Conservation (phyloP, 2,113 vertebrate species). For the Asarcornis scutulata region DNA sequence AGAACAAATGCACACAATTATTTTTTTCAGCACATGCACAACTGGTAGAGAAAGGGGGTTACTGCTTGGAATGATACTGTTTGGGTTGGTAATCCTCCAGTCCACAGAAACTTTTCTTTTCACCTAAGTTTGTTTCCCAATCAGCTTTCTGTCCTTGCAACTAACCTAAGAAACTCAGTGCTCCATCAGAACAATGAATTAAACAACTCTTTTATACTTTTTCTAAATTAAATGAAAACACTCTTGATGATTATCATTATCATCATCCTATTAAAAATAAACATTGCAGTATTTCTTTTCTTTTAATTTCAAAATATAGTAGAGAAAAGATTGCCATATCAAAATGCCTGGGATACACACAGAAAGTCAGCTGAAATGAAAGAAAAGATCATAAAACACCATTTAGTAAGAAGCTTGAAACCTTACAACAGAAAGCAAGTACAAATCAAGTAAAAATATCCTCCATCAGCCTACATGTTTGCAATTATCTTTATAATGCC, state of each 20-base stretch:
- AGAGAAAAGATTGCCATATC: background rate
- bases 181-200: background rate
- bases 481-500: background rate
- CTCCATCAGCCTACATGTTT: background rate
- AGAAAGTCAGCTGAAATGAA: background rate
- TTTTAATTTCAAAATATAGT: background rate
- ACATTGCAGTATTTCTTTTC: background rate
- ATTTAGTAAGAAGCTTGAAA: background rate
- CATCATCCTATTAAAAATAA: background rate
- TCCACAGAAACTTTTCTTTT: background rate
- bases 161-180: background rate
- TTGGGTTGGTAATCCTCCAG: background rate
- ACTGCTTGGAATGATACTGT: background rate
- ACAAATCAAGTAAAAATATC: background rate
- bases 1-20: background rate
- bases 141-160: background rate
- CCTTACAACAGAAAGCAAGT: background rate
- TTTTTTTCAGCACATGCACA: background rate
- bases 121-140: background rate
- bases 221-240: background rate
- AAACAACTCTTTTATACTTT: background rate
- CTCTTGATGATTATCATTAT: background rate
- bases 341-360: background rate
- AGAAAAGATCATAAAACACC: background rate
- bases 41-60: accelerated